Percentiles rank a stretch among this genome's conserved stretches.
Evolutionary conservation across 2,797 vertebrate genomes (phyloP).

Genomic region (Propithecus perrieri): DNA sequence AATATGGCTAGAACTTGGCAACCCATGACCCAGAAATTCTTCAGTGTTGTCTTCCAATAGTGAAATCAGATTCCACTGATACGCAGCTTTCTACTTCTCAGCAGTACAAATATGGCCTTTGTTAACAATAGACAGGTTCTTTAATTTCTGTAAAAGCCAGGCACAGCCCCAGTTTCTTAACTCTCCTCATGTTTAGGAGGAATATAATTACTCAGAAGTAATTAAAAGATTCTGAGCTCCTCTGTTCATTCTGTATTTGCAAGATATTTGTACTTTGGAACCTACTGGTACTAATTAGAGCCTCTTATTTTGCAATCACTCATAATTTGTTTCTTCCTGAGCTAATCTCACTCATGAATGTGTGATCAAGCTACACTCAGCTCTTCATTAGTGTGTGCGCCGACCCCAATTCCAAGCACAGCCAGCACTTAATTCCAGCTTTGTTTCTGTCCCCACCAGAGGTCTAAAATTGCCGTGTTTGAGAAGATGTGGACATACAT

Average conservation of each 20-base stretch:
- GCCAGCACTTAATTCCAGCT: constrained; percentile 59
- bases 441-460: constrained; percentile 86
- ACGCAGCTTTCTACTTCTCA: neutral
- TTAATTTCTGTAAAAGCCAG: constrained; percentile 39
- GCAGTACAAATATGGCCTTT: neutral
- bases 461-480: constrained; percentile 99
- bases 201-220: constrained; percentile 62
- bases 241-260: constrained; percentile 60
- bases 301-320: constrained; percentile 78
- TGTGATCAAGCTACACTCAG: constrained; percentile 67
- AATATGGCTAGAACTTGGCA: neutral
- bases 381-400: constrained; percentile 59
- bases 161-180: constrained; percentile 39
- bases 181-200: neutral
- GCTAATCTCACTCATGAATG: constrained; percentile 10
- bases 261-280: constrained; percentile 69
- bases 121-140: neutral
- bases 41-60: neutral
- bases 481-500: constrained; percentile 99
- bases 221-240: constrained; percentile 68
- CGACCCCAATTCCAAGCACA: constrained; percentile 45
- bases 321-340: constrained; percentile 77
- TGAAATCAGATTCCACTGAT: neutral
- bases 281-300: constrained; percentile 72
- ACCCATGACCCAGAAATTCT: neutral